phyloP scores from a whole-genome alignment of 2,888 invertebrate species.

The Norana najaformis region DNA sequence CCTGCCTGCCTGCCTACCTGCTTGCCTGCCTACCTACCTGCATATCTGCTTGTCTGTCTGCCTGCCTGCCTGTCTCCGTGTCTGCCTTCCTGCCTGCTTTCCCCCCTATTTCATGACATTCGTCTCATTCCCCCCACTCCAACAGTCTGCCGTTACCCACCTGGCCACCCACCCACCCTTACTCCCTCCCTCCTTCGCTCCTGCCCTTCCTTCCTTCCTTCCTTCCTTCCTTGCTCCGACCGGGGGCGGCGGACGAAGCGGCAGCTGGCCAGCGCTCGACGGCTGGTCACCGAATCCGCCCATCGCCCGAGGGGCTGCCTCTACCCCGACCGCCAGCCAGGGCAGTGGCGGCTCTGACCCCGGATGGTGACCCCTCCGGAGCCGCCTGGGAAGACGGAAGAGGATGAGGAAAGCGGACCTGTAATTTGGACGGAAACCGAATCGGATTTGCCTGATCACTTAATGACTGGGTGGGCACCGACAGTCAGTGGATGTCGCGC shows the following conservation, averaged over 20 bases:
- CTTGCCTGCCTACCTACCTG: neutral
- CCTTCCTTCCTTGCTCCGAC: neutral
- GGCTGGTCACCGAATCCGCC: neutral
- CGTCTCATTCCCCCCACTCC: neutral
- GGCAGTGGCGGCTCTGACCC: neutral
- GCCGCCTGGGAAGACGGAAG: neutral
- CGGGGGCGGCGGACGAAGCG: neutral
- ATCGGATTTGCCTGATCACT: constrained; percentile 15
- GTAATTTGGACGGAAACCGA: constrained; percentile 17
- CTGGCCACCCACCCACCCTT: neutral
- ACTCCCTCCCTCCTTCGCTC: neutral
- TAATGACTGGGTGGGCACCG: constrained; percentile 4
- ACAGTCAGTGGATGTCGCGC: neutral
- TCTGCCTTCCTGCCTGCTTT: neutral
- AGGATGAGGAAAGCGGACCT: neutral
- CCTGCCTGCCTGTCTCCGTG: neutral
- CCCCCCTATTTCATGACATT: neutral
- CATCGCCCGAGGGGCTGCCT: constrained; percentile 17
- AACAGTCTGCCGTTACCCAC: neutral
- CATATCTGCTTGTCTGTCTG: too few relatives aligned
- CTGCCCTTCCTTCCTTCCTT: neutral
- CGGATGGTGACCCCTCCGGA: neutral
- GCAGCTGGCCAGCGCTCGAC: neutral
- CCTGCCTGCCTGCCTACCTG: neutral
- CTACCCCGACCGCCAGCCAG: neutral